A percentile compares a stretch with the other conserved stretches of the same genome.
phyloP scores from a whole-genome alignment of 2,113 vertebrate species.

The Nycticryphes semicollaris region DNA sequence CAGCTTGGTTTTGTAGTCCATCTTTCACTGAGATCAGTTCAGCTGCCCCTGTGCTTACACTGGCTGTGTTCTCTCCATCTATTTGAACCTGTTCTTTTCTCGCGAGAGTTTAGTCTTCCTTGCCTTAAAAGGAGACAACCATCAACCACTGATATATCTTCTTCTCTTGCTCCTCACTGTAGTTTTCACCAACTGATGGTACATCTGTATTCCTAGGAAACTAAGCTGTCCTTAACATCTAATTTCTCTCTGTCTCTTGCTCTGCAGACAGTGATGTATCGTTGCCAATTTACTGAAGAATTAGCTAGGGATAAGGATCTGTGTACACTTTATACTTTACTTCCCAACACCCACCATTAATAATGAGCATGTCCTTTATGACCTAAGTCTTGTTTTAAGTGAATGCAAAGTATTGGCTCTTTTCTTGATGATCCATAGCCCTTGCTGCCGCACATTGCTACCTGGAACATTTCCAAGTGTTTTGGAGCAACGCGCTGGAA shows the following conservation, averaged over 20 bases:
- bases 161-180: not conserved
- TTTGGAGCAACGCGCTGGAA: not conserved
- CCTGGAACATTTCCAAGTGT: constrained; percentile 44
- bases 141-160: constrained; percentile 23
- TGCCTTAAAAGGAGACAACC: constrained; percentile 38
- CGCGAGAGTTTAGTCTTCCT: not conserved
- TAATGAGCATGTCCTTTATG: constrained; percentile 41
- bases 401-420: constrained; percentile 16
- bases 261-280: constrained; percentile 35
- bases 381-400: constrained; percentile 37
- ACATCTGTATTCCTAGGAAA: constrained; percentile 59
- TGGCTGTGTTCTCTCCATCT: not conserved
- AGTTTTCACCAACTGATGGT: constrained; percentile 22
- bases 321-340: constrained; percentile 18
- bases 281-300: constrained; percentile 48
- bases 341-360: constrained; percentile 37
- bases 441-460: not conserved
- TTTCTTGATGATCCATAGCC: constrained; percentile 1
- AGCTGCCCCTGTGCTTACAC: accelerated
- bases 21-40: accelerated
- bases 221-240: not conserved
- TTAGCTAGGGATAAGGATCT: constrained; percentile 56
- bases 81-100: not conserved
- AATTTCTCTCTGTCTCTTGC: constrained; percentile 58
- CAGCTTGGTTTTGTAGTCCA: not conserved